Conservation (phyloP, 2,797 vertebrate genomes). For the Eremophila alpestris region DNA sequence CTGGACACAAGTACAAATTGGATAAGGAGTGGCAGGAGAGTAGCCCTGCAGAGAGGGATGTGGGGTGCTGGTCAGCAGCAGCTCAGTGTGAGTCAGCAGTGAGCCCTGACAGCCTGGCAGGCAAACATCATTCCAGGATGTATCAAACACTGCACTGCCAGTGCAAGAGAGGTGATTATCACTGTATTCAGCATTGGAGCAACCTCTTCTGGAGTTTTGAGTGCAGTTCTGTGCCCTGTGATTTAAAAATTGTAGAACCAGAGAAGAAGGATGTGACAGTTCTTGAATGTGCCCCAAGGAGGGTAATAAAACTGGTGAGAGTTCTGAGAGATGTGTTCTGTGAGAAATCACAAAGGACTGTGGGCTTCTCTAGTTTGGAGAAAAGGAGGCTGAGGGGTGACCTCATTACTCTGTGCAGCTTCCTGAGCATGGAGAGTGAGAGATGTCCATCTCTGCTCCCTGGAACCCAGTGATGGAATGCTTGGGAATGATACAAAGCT, state of each 20-base stretch:
- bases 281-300: background rate
- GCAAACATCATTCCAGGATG: background rate
- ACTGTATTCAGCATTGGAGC: background rate
- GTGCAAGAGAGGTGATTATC: background rate
- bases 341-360: background rate
- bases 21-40: background rate
- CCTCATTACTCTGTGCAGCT: background rate
- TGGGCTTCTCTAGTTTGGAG: background rate
- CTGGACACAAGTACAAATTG: background rate
- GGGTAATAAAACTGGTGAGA: background rate
- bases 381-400: background rate
- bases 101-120: background rate
- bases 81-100: background rate
- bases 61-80: background rate
- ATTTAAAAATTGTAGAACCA: background rate
- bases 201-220: background rate
- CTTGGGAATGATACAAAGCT: fast-evolving
- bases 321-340: background rate
- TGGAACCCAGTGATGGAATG: background rate
- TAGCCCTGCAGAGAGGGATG: background rate
- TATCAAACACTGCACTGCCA: background rate
- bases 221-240: background rate
- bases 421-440: background rate
- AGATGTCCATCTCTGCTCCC: background rate
- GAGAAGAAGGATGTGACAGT: background rate